Evolutionary conservation across 2,888 invertebrate species (phyloP).

Genomic region (Pedicia rivosa): DNA sequence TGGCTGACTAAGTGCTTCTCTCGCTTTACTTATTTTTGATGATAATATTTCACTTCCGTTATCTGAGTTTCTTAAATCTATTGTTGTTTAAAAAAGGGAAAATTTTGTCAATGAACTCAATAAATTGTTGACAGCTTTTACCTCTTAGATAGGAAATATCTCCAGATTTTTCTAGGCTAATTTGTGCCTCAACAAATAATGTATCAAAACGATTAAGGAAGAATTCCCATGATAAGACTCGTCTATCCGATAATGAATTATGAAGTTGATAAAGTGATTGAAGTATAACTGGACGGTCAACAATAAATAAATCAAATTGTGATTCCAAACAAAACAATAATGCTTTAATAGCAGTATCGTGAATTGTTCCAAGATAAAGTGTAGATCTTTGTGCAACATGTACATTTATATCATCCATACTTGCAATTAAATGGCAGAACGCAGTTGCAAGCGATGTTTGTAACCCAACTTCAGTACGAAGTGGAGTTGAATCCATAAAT

Average conservation of each 20-base stretch:
- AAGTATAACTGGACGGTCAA: slow-evolving; percentile 91
- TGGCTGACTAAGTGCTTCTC: slow-evolving; percentile 68
- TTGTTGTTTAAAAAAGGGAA: too few relatives aligned
- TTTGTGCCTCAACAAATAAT: slow-evolving; percentile 88
- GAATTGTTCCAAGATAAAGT: slow-evolving; percentile 83
- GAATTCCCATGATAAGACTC: slow-evolving; percentile 92
- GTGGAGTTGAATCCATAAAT: slow-evolving; percentile 82
- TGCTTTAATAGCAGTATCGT: slow-evolving; percentile 74
- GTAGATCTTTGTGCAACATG: slow-evolving; percentile 90
- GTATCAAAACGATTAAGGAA: slow-evolving; percentile 94
- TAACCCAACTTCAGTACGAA: slow-evolving; percentile 64
- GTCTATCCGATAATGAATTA: slow-evolving; percentile 78
- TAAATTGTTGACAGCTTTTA: too few relatives aligned
- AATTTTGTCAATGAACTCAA: too few relatives aligned
- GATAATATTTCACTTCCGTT: slow-evolving; percentile 71
- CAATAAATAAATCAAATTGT: slow-evolving; percentile 94
- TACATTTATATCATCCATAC: slow-evolving; percentile 90
- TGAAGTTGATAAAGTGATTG: slow-evolving; percentile 90
- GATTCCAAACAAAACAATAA: slow-evolving; percentile 88
- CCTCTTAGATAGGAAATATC: slow-evolving; percentile 63
- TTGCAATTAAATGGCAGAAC: slow-evolving; percentile 90
- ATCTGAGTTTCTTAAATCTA: slow-evolving; percentile 75
- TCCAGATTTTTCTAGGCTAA: slow-evolving; percentile 69
- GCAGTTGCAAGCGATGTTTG: slow-evolving; percentile 92
- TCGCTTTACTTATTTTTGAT: slow-evolving; percentile 73